Evolutionary conservation across 2,113 vertebrate species (phyloP), one percentile per base, ranked within the genome.

Genomic region (Spea multiplicata): DNA sequence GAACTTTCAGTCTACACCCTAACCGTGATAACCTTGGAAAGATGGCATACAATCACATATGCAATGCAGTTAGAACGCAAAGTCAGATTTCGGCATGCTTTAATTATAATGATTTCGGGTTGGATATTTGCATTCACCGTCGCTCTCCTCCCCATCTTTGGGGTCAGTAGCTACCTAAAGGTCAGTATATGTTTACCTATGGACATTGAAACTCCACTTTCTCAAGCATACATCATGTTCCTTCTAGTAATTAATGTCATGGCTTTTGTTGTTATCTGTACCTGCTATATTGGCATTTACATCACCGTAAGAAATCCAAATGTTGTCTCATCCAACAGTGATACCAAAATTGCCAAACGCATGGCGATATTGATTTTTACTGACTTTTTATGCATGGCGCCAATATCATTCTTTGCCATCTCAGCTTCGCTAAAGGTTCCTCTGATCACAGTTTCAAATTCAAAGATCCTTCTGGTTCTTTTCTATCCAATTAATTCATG

Each of bases 401-500:
- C 97, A 0, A 99, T 99, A 81, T 98, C 96, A 2, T 98, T 99
- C 85, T 99, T 99, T n/a, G 96, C 97, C 72, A 91, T 97, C 80
- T 98, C 96, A 0, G 97, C 97, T 3, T 95, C 97, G 0, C 90
- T 99, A 73, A 98, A 95, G 86, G 89, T 92, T 44, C 97, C 97
- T 5, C 94, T 99, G 69, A 99, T 99, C 88, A 97, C 95, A 0
- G 92, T 99, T 8, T 95, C 96, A 12, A 92, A 97, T 14, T 93
- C 97, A 78, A 99, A 99, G 86, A 90, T 99, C 66, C 93, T 99
- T 6, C 87, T 99, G 76, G 97, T 99, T 48, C 83, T 99, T 61
- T 99, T 99, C 81, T 98, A 97, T 80, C 97, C 97, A 13, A 97
- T 99, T 83, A 99, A 99, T 86, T 98, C 97, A 3, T 99, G 96